Evolutionary conservation across 2,797 vertebrate genomes (phyloP).

Genomic region (Enteromius unitaeniatus): DNA sequence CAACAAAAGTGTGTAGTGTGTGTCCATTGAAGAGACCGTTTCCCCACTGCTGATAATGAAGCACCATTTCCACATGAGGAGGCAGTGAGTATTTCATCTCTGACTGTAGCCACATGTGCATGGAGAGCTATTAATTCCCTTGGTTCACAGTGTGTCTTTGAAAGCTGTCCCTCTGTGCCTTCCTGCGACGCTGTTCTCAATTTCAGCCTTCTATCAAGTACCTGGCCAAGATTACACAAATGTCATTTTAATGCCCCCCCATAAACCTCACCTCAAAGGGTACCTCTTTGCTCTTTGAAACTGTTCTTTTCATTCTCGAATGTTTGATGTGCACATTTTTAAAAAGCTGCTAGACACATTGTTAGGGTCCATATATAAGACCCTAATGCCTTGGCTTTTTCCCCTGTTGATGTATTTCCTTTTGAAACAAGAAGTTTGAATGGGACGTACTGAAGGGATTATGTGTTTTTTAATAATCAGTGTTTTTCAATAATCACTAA

Average conservation of each 20-base stretch:
- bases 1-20: conserved; percentile 39
- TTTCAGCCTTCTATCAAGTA: conserved; percentile 56
- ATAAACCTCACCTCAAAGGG: conserved; percentile 33
- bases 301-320: conserved; percentile 18
- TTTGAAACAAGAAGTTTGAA: neutral
- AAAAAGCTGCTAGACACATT: neutral
- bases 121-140: conserved; percentile 38
- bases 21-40: conserved; percentile 53
- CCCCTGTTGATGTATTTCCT: neutral
- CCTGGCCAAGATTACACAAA: conserved; percentile 52
- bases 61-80: conserved; percentile 63
- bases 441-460: neutral
- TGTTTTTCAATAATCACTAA: no score
- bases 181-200: conserved; percentile 40
- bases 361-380: neutral
- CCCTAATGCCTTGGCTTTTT: neutral
- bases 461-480: neutral
- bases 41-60: conserved; percentile 58
- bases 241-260: conserved; percentile 45
- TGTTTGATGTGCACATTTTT: conserved; percentile 40
- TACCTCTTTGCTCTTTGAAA: conserved; percentile 39
- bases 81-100: conserved; percentile 62
- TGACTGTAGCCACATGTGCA: conserved; percentile 12
- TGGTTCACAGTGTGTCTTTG: conserved; percentile 43
- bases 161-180: conserved; percentile 40